Evolutionary conservation across 2,888 invertebrate species (phyloP).

Genomic region (Minunthozetes semirufus): DNA sequence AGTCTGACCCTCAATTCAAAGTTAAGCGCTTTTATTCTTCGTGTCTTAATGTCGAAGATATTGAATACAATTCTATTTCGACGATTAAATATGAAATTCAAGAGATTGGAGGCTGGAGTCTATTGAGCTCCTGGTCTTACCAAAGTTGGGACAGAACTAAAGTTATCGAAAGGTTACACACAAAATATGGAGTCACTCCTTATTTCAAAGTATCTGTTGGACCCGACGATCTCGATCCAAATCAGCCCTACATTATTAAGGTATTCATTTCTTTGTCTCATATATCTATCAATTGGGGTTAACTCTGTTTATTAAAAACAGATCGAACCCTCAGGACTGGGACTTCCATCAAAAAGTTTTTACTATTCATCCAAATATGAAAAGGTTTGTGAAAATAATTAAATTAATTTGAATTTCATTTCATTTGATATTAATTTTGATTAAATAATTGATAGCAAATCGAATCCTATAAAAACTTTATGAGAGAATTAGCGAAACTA

Average conservation of each 20-base stretch:
- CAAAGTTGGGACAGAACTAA: slow-evolving; percentile 41
- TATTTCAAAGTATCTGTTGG: slow-evolving; percentile 55
- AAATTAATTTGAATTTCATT: background rate
- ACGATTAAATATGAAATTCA: slow-evolving; percentile 53
- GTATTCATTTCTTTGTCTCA: slow-evolving; percentile 38
- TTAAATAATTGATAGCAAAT: slow-evolving; percentile 49
- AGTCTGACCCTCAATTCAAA: slow-evolving; percentile 53
- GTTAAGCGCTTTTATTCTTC: slow-evolving; percentile 57
- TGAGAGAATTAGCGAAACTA: slow-evolving; percentile 53
- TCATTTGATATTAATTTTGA: background rate
- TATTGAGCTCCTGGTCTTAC: slow-evolving; percentile 39
- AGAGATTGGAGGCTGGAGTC: slow-evolving; percentile 50
- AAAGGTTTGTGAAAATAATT: slow-evolving; percentile 46
- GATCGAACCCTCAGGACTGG: slow-evolving; percentile 55
- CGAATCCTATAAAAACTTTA: slow-evolving; percentile 52
- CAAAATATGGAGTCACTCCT: slow-evolving; percentile 52
- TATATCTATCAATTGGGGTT: background rate
- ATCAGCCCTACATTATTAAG: slow-evolving; percentile 49
- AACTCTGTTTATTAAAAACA: too few relatives aligned
- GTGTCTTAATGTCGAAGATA: slow-evolving; percentile 49
- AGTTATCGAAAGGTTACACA: slow-evolving; percentile 51
- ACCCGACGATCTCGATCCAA: slow-evolving; percentile 52
- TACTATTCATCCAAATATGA: slow-evolving; percentile 51
- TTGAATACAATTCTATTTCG: slow-evolving; percentile 49
- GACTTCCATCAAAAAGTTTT: slow-evolving; percentile 54